These are phyloP conservation scores for Cichladusa arquata DNA, from an alignment of 2,113 vertebrate genomes.

Conservation along the genomic window DNA sequence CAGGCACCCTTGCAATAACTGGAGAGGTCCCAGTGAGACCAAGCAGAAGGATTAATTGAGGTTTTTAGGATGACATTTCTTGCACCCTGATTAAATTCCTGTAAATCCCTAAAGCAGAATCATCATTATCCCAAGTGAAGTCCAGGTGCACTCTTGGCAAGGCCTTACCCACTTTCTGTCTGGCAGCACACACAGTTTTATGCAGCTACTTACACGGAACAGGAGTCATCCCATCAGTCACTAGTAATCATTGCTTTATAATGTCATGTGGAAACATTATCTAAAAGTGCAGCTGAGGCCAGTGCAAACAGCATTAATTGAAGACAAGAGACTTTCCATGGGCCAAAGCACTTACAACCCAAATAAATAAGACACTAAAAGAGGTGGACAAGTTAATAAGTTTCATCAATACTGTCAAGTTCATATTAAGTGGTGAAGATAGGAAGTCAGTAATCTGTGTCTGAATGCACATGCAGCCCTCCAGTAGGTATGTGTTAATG, in stretches of 20 bases:
- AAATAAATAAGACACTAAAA: background rate
- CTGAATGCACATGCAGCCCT: background rate
- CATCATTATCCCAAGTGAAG: background rate
- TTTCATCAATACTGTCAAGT: background rate
- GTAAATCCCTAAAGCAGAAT: background rate
- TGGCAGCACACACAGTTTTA: background rate
- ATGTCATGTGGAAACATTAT: background rate
- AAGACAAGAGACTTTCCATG: background rate
- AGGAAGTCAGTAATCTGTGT: background rate
- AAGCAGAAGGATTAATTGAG: background rate
- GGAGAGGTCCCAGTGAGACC: background rate
- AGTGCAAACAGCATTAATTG: background rate
- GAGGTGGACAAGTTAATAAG: background rate
- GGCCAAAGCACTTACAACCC: background rate
- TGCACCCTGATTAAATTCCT: background rate
- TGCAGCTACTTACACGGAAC: background rate
- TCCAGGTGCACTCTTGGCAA: background rate
- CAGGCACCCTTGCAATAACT: background rate
- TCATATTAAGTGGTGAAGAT: background rate
- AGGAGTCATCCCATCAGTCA: background rate
- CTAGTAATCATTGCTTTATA: background rate
- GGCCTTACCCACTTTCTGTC: background rate
- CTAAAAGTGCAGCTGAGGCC: background rate
- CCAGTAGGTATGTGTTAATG: background rate
- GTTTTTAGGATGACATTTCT: background rate